Base-by-base conservation (phyloP, 2,113 vertebrate species). In the Oreochromis tanganicae region DNA sequence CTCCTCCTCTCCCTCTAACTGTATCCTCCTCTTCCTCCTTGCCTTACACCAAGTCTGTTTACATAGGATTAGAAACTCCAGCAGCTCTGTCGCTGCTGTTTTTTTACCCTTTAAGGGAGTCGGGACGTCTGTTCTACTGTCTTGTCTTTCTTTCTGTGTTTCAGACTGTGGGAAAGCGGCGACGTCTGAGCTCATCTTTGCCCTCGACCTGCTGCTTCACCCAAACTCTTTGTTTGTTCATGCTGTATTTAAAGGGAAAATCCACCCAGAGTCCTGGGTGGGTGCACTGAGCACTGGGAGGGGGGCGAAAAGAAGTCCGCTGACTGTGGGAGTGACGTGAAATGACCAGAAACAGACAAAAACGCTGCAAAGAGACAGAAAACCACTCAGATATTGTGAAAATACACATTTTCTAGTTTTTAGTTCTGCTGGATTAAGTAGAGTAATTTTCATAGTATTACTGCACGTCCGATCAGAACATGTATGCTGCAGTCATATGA, bases 31-130 rank as follows among this genome's bases (percentile, higher is more conserved):
- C 83, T 50, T 88, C 90, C 91, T 90, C 85, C 80, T 81, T 89
- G 92, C 87, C 92, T 93, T 92, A 89, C 86, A 71, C 89, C 88
- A 57, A 92, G 59, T 85, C 85, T 92, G 91, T 93, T 92, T 91
- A 92, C 87, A 71, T 81, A 61, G 81, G 83, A 92, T 88, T 68
- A 91, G 71, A 17, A 80, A 5, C 66, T 90, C 34, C 38, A 83
- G 91, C 89, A 84, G 84, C 48, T 36, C 68, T 9, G 14, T 3
- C 14, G 9, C 85, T 88, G 91, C 88, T 91, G 71, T 84, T 81
- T 90, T 90, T 88, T 79, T 80, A 89, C 88, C 92, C 92, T 93
- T 93, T 93, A 91, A 93, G 19, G 68, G 78, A 88, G 83, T 84
- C 7, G 14, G 27, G 73, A 19, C 56, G 17, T 52, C 75, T 55